Conservation (phyloP, 2,797 vertebrate genomes). For the Neosalanx taihuensis region DNA sequence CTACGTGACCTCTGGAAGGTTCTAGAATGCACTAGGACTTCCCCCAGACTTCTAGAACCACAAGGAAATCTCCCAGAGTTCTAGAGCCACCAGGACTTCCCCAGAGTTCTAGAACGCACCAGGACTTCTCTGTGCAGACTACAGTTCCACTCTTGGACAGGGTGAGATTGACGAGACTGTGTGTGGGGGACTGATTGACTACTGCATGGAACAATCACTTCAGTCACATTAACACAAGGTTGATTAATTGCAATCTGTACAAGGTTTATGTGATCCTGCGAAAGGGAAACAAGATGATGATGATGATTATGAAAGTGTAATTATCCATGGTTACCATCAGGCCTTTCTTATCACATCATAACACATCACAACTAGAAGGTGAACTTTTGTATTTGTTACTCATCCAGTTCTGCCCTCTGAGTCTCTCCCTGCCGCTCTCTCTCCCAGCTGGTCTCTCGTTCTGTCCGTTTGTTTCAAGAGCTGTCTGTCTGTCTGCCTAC, state of each 20-base stretch:
- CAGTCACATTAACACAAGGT: conserved; percentile 1
- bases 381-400: conserved; percentile 28
- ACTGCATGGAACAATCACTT: conserved; percentile 18
- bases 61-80: too few species aligned
- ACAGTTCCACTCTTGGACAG: not conserved
- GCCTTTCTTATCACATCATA: not conserved
- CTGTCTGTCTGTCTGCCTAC: not conserved
- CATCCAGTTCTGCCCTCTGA: conserved; percentile 32
- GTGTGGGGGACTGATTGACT: not conserved
- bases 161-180: conserved; percentile 6
- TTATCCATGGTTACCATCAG: not conserved
- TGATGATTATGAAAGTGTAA: not conserved
- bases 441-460: conserved; percentile 5
- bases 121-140: not conserved
- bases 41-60: too few species aligned
- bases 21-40: too few species aligned
- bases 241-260: not conserved
- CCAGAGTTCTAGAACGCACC: too few species aligned
- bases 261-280: too few species aligned
- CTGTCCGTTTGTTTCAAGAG: not conserved
- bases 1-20: too few species aligned
- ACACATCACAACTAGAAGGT: not conserved
- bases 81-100: too few species aligned
- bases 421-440: conserved; percentile 11
- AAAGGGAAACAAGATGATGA: not conserved